Evolutionary conservation across 2,888 invertebrate genomes (phyloP).

Genomic region (Hemistola chrysoprasaria): DNA sequence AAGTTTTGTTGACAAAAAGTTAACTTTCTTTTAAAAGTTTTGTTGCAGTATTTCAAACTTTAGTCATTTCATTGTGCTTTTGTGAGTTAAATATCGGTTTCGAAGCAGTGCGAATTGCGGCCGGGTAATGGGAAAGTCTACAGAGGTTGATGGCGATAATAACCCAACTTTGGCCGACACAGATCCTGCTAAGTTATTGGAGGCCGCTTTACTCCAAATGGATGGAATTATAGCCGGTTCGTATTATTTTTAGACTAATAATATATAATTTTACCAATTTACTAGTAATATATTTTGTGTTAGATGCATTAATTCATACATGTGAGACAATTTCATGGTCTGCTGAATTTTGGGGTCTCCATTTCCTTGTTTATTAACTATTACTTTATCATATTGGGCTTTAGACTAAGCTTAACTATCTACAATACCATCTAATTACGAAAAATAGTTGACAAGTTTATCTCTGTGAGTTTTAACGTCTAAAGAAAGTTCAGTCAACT

Average conservation of each 20-base stretch:
- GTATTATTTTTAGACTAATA: slow-evolving; percentile 23
- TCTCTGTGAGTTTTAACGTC: too few species aligned
- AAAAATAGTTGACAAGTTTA: too few species aligned
- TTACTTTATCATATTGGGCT: slow-evolving; percentile 7
- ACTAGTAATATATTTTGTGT: slow-evolving; percentile 8
- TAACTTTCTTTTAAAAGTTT: slow-evolving; percentile 45
- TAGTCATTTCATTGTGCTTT: slow-evolving; percentile 17
- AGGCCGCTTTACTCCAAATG: slow-evolving; percentile 93
- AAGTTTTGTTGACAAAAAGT: slow-evolving; percentile 71
- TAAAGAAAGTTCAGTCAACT: slow-evolving; percentile 2
- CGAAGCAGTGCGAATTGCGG: slow-evolving; percentile 14
- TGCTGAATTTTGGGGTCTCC: slow-evolving; percentile 47
- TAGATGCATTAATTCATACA: slow-evolving; percentile 8
- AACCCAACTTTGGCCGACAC: slow-evolving; percentile 85
- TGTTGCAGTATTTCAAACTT: slow-evolving; percentile 27
- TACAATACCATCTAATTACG: too few species aligned
- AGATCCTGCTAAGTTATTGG: slow-evolving; percentile 92
- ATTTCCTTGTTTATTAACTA: slow-evolving; percentile 34
- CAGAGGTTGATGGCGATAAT: slow-evolving; percentile 75
- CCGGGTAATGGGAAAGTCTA: slow-evolving; percentile 72
- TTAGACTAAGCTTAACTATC: too few species aligned
- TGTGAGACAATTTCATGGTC: slow-evolving; percentile 42
- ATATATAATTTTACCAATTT: background rate
- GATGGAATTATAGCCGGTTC: slow-evolving; percentile 93
- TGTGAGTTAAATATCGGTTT: slow-evolving; percentile 14